Evolutionary conservation across 2,113 vertebrate genomes (phyloP).

Genomic region (Neolamprologus ventralis): DNA sequence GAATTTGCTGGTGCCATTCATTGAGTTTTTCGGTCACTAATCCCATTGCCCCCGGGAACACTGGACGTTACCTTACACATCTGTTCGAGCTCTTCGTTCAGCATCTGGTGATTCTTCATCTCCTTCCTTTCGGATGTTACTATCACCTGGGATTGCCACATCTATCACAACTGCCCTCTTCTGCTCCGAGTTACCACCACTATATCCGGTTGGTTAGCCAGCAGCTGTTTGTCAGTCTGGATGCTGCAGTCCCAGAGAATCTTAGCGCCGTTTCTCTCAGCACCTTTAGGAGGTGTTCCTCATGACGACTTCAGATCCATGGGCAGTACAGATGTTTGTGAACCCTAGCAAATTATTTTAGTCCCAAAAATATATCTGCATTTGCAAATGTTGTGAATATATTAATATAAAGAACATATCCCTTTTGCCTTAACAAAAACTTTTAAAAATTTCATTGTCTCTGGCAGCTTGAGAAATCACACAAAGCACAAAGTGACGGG

Average conservation of each 20-base stretch:
- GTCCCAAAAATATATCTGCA: not conserved
- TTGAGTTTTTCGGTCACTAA: not conserved
- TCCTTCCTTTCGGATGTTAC: not conserved
- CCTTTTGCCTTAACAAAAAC: not conserved
- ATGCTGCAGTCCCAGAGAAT: not conserved
- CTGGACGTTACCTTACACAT: not conserved
- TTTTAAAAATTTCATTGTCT: not conserved
- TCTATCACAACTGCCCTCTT: not conserved
- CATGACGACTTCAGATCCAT: not conserved
- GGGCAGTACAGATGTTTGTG: not conserved
- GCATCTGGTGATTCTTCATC: not conserved
- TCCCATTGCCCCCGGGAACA: not conserved
- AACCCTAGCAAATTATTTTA: not conserved
- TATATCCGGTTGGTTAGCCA: not conserved
- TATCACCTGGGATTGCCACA: not conserved
- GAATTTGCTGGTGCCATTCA: not conserved
- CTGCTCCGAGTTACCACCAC: not conserved
- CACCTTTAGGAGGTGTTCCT: not conserved
- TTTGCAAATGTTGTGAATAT: not conserved
- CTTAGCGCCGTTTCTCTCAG: not conserved
- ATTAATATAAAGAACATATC: not conserved
- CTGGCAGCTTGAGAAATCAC: not conserved
- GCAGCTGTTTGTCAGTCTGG: not conserved
- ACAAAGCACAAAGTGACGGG: not conserved
- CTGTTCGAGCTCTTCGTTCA: not conserved